A percentile compares a stretch with the other conserved stretches of the same genome.
phyloP scores from a whole-genome alignment of 2,888 invertebrate species.

The Tachina grossa region DNA sequence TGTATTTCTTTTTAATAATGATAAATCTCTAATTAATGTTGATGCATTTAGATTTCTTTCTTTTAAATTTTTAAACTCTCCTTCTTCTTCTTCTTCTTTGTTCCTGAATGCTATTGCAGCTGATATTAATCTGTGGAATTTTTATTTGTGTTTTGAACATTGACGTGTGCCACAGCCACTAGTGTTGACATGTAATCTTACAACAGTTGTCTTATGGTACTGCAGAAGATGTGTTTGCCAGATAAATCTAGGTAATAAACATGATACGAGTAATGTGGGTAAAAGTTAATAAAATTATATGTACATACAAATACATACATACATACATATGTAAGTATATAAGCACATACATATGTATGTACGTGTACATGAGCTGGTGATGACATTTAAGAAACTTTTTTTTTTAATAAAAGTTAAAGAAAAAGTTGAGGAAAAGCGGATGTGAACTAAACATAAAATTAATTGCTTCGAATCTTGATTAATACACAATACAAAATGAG shows the following conservation, averaged over 20 bases:
- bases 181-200: conserved; percentile 62
- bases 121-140: conserved; percentile 47
- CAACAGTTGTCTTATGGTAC: conserved; percentile 35
- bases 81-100: too few species aligned
- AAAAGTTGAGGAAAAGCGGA: not conserved
- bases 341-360: too few species aligned
- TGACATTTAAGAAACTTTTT: conserved; percentile 8
- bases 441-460: too few species aligned
- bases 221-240: conserved; percentile 14
- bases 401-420: not conserved
- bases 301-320: not conserved
- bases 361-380: not conserved
- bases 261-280: conserved; percentile 3
- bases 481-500: too few species aligned
- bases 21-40: conserved; percentile 57
- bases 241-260: conserved; percentile 32
- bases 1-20: conserved; percentile 62
- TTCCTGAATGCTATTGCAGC: not conserved
- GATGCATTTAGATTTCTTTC: conserved; percentile 19
- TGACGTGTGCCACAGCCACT: conserved; percentile 58
- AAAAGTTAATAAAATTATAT: conserved; percentile 2
- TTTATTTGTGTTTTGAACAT: conserved; percentile 43
- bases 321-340: too few species aligned
- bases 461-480: too few species aligned
- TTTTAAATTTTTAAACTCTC: conserved; percentile 6